phyloP scores from a whole-genome alignment of 2,113 vertebrate species.

The Nycticryphes semicollaris region DNA sequence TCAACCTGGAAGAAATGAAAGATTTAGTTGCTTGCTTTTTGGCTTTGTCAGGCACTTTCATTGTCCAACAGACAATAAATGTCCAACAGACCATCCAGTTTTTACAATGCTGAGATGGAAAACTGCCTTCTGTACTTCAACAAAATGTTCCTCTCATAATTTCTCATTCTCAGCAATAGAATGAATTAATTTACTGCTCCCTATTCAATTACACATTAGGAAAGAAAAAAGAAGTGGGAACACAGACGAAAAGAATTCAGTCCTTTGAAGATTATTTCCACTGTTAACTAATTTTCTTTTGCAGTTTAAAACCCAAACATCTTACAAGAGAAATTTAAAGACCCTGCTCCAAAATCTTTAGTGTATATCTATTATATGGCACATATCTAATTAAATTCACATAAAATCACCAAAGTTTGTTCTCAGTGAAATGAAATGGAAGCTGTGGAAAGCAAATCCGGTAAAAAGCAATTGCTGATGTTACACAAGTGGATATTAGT shows the following conservation, averaged over 20 bases:
- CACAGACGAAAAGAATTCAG: not conserved
- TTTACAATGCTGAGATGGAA: not conserved
- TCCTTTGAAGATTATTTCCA: constrained; percentile 20
- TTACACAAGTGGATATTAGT: not conserved
- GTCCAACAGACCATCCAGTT: not conserved
- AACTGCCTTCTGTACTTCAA: not conserved
- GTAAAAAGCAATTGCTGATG: not conserved
- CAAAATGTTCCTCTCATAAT: not conserved
- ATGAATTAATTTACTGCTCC: not conserved
- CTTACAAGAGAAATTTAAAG: constrained; percentile 16
- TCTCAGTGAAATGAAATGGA: not conserved
- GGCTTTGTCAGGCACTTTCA: not conserved
- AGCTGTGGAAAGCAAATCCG: not conserved
- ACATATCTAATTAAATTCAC: constrained; percentile 7
- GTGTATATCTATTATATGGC: not conserved
- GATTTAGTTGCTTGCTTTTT: not conserved
- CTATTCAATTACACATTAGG: not conserved
- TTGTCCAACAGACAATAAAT: not conserved
- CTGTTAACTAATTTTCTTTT: not conserved
- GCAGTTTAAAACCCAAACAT: not conserved
- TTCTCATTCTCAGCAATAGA: not conserved
- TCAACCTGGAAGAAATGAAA: not conserved
- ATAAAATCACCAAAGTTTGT: not conserved
- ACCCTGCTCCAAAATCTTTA: not conserved
- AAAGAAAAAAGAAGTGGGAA: not conserved